Base-by-base conservation (phyloP, 1,140 invertebrate genomes). In the Arion vulgaris region DNA sequence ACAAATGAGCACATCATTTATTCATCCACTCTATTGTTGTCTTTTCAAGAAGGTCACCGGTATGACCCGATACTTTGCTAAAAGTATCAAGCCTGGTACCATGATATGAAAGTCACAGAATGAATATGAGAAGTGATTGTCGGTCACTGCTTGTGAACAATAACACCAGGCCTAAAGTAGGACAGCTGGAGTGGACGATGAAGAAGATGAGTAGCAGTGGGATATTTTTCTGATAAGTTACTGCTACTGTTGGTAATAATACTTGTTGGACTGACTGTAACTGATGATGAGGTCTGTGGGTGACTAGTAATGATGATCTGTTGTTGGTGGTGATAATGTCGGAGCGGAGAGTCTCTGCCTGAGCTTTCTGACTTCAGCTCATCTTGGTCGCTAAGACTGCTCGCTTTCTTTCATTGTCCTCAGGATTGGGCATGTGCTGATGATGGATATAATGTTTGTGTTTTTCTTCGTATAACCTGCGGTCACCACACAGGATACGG, bases 121-220 rank as follows among this genome's bases (percentile, higher is more conserved):
- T 19, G 19, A 57, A n/a, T 23, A 57, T 57, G 53, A n/a, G 4
- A 57, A 4, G 53, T 57, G 53, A 2, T 19, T 23, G 53, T 19
- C 4, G 53, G 53, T 57, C 53, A 91, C 73, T 86, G 89, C 76
- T 90, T 91, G 68, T 90, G 89, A 15, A 91, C 90, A 77, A 90
- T 91, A 38, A 90, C 89, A 57, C 88, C 88, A 26, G 89, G 88
- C 77, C 88, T 81, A 80, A 85, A 86, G 79, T 84, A 86, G 68
- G 86, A 86, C 66, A 81, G 53, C 39, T 82, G 78, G 19, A 84
- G 83, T 26, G 82, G 86, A 36, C 86, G 86, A 76, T 90, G 89
- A 81, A 91, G 84, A 11, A 90, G 80, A 62, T 87, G 85, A n/a
- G 84, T 85, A 7, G 87, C 87, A n/a, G 86, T 87, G n/a, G 89